Evolutionary conservation across 2,797 vertebrate species (phyloP), one percentile per base, ranked within the genome.

Genomic region (Tarsius wallacei): DNA sequence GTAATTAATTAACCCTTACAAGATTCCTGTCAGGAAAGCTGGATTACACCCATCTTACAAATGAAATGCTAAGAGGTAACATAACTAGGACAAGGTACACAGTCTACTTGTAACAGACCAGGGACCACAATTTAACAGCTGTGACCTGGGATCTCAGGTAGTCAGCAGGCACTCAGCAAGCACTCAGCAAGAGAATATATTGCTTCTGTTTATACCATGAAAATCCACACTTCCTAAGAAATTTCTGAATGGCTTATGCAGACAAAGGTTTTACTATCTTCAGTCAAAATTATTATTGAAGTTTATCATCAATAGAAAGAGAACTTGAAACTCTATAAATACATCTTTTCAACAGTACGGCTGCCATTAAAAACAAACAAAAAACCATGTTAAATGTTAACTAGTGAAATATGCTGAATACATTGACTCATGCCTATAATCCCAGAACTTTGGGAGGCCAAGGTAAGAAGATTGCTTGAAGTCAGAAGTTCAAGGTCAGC

Each of bases 1-100:
- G 93, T 83, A 74, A 97, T 98, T 97, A 97, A 98, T 97, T 98
- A 98, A 97, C 96, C 97, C 96, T 93, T 96, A 96, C 87, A 95
- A 81, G 53, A 85, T 96, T 94, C 92, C 87, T 97, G 97, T 96
- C 90, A 96, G 66, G 71, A 95, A 94, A 11, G 21, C 63, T 82
- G 93, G 94, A 97, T 97, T 97, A 96, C 24, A 96, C 28, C 42
- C 78, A 90, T 80, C 96, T 97, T 63, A 88, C 78, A 94, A 97
- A 95, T 70, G 64, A 96, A 97, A 97, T 22, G 74, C 63, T 89
- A 92, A 97, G 90, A 93, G 78, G 78, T 59, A 93, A 53, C 76
- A 28, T 66, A 94, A 78, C 36, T 84, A 85, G 66, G 74, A 84
- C 90, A 97, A 94, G 82, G 92, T 95, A 80, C 83, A 93, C 0